Base-by-base conservation (phyloP, 1,140 invertebrate species). In the Drosophila mayri region DNA sequence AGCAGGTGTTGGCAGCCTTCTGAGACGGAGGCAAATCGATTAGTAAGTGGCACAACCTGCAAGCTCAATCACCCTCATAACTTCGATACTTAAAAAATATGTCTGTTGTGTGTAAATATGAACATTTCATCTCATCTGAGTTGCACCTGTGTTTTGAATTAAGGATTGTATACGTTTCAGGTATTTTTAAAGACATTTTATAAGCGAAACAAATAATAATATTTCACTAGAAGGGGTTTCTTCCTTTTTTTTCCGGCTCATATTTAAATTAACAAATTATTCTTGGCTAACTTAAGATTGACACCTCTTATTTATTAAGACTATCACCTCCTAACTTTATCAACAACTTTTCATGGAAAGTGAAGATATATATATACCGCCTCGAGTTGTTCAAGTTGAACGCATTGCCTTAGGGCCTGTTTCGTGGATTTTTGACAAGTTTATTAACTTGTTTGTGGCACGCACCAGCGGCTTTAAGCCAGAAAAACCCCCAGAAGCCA, bases 341-440 rank as follows among this genome's bases (percentile, higher is more conserved):
- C 20, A 38, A 7, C 18, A 54, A 16, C 50, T 22, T 14, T 54
- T 54, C 32, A 54, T 14, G 18, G 8, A 38, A 22, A 50, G 25
- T 12, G 25, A 18, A 35, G 18, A 9, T 30, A 16, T 47, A 35
- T 8, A 16, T 22, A 30, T 60, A 22, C 3, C 9, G 30, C 57
- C 58, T 25, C 57, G 59, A 2, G 10, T 11, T 32, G 20, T 18
- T 43, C 28, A 37, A 66, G n/a, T 20, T 59, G 32, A 44, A 35
- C 41, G 14, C 43, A 41, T 22, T 25, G 25, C 60, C 43, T 64
- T 22, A 4, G 38, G 64, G 32, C 28, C 40, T 60, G 16, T 22
- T 25, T 60, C 49, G 44, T 52, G 67, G 32, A 50, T 63, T 85
- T 85, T 81, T 87, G 79, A 87, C 83, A 82, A 87, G 83, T 87